These are phyloP conservation scores for Pristis pectinata DNA, from an alignment of 2,797 vertebrate genomes.

Conservation along the genomic window DNA sequence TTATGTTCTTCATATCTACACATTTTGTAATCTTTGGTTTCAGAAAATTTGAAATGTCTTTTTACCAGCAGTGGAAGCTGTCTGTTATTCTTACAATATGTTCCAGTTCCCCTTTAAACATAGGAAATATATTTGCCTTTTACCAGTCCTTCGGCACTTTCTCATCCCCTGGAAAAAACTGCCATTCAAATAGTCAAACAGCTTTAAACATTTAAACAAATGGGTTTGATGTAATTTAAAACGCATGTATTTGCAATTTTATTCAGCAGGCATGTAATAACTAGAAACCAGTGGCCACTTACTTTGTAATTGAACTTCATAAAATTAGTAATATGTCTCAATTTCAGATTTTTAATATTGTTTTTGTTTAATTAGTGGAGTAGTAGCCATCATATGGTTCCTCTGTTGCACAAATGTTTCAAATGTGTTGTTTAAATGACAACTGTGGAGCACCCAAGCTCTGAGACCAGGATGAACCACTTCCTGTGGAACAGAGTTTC, in stretches of 20 bases:
- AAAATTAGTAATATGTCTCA: neutral
- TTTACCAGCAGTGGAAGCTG: neutral
- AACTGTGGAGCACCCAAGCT: neutral
- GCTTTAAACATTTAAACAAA: neutral
- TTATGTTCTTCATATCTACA: neutral
- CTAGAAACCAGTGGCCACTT: neutral
- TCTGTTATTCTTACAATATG: neutral
- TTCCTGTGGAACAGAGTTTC: constrained; percentile 8
- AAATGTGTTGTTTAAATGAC: neutral
- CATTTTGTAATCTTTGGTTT: neutral
- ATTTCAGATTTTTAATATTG: neutral
- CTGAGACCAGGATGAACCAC: neutral
- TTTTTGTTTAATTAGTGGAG: neutral
- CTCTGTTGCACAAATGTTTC: neutral
- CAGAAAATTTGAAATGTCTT: neutral
- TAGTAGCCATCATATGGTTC: neutral
- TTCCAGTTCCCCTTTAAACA: neutral
- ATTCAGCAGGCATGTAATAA: neutral
- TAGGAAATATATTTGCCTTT: neutral
- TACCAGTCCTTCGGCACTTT: neutral
- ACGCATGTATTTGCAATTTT: neutral
- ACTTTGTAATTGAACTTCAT: neutral
- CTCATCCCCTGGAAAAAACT: neutral
- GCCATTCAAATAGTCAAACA: neutral
- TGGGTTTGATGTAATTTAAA: neutral